Percentiles rank a stretch among this genome's conserved stretches.
These are phyloP conservation scores for Germaria angustata DNA, from an alignment of 2,888 invertebrate species.

Conservation along the genomic window DNA sequence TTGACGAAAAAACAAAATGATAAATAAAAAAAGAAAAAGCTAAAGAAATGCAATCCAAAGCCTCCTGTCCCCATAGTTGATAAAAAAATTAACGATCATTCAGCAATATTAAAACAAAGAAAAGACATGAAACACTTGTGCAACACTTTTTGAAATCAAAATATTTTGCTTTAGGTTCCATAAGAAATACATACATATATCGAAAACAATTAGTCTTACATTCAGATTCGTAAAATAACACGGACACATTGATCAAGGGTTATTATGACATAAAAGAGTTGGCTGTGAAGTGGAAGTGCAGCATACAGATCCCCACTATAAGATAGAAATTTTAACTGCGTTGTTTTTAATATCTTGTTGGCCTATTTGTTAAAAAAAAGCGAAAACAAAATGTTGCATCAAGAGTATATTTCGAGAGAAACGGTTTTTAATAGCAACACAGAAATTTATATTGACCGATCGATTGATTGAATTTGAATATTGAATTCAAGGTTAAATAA, in stretches of 20 bases:
- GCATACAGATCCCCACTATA: neutral
- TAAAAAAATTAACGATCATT: constrained; percentile 1
- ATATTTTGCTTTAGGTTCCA: neutral
- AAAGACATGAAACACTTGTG: neutral
- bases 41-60: neutral
- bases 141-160: constrained; percentile 2
- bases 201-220: no score
- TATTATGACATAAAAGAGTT: neutral
- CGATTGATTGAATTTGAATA: constrained; percentile 20
- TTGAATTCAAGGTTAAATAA: constrained; percentile 50
- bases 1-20: neutral
- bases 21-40: neutral
- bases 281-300: neutral
- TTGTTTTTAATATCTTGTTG: neutral
- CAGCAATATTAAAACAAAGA: neutral
- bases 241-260: neutral
- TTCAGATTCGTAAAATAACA: no score
- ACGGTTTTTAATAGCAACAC: neutral
- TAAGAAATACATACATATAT: no score
- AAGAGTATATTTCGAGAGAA: neutral
- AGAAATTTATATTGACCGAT: neutral
- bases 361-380: neutral
- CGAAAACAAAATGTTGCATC: neutral
- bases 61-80: neutral
- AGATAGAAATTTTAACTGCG: neutral